A percentile compares a stretch with the other conserved stretches of the same genome.
These are phyloP conservation scores for Heliconius cydno DNA, from an alignment of 2,888 invertebrate species.

Conservation along the genomic window DNA sequence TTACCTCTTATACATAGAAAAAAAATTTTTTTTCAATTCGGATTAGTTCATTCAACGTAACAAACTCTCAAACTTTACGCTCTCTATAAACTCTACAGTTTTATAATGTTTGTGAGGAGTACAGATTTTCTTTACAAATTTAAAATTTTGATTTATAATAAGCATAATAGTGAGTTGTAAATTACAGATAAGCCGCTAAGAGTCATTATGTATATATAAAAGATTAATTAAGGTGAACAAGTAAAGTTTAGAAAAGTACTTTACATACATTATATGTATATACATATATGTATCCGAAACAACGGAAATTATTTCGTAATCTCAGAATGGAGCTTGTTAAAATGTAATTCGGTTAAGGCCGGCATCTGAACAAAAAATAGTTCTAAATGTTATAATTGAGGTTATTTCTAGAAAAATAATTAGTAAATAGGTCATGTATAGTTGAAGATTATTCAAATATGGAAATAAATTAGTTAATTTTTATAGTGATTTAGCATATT, in stretches of 20 bases:
- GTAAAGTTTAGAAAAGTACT: background rate
- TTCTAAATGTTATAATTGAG: slow-evolving; percentile 26
- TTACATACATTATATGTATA: background rate
- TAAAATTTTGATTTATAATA: no score
- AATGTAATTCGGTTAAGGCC: slow-evolving; percentile 52
- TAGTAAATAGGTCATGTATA: background rate
- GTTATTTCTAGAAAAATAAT: slow-evolving; percentile 13
- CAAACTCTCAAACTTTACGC: no score
- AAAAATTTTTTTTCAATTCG: no score
- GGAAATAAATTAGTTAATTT: background rate
- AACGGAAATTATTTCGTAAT: slow-evolving; percentile 43
- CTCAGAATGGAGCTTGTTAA: slow-evolving; percentile 36
- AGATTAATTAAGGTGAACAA: background rate
- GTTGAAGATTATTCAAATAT: background rate
- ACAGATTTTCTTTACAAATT: no score
- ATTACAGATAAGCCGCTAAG: no score
- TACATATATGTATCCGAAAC: background rate
- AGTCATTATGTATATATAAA: no score
- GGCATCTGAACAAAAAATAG: slow-evolving; percentile 19
- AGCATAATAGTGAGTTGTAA: no score
- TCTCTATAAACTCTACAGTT: no score
- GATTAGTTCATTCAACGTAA: background rate
- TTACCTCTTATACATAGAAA: no score
- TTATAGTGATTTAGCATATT: background rate
- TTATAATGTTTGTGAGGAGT: background rate